Conservation (phyloP, 2,113 vertebrate genomes). For the Eubucco bourcierii region DNA sequence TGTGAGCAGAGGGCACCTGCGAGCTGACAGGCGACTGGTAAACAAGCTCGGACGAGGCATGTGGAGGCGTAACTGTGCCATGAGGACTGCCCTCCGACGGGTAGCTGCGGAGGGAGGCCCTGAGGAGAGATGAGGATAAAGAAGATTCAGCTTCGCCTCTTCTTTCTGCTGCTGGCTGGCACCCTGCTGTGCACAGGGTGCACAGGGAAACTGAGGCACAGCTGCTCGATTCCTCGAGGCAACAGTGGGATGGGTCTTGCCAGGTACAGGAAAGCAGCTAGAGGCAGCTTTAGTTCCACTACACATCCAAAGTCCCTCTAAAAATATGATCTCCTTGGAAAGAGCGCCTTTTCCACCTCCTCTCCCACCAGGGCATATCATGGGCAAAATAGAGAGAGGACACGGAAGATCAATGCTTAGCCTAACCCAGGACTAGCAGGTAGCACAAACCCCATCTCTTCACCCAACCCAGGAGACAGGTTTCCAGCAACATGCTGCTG, state of each 20-base stretch:
- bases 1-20: conserved; percentile 74
- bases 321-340: neutral
- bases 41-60: conserved; percentile 77
- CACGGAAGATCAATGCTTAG: neutral
- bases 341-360: neutral
- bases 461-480: neutral
- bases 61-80: conserved; percentile 76
- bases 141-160: neutral
- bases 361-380: neutral
- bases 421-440: neutral
- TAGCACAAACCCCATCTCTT: neutral
- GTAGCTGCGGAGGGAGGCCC: conserved; percentile 75
- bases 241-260: neutral
- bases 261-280: neutral
- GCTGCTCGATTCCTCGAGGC: neutral
- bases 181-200: neutral
- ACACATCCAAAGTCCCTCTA: neutral
- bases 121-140: neutral
- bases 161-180: neutral
- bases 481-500: neutral
- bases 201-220: neutral
- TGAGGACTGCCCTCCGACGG: conserved; percentile 79
- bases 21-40: conserved; percentile 74
- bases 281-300: neutral
- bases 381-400: neutral